Evolutionary conservation across 2,888 invertebrate genomes (phyloP).

Genomic region (Drosophila hamatofila): DNA sequence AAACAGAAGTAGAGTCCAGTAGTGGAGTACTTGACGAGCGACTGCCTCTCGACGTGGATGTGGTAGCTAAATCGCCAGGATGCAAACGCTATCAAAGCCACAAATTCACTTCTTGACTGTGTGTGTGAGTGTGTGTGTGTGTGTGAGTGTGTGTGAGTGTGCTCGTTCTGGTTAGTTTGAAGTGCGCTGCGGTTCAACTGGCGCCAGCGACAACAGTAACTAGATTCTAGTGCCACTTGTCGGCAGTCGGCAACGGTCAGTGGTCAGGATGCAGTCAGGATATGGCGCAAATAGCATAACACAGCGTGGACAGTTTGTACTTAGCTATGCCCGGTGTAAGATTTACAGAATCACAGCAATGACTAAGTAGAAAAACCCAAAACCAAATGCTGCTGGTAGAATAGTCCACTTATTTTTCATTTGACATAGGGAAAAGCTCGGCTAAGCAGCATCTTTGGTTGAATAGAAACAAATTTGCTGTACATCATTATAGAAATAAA

Average conservation of each 20-base stretch:
- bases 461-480: too few relatives aligned
- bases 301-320: constrained; percentile 17
- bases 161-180: constrained; percentile 57
- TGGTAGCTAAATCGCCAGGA: constrained; percentile 39
- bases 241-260: constrained; percentile 42
- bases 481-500: too few relatives aligned
- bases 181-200: constrained; percentile 53
- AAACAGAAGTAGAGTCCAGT: constrained; percentile 50
- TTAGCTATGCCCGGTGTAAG: not conserved
- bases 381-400: not conserved
- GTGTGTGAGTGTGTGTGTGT: constrained; percentile 20
- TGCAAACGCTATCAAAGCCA: constrained; percentile 58
- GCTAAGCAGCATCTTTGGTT: too few relatives aligned
- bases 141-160: constrained; percentile 21
- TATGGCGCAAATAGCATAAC: constrained; percentile 25
- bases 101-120: constrained; percentile 38
- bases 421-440: not conserved
- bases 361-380: not conserved
- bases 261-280: constrained; percentile 22
- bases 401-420: not conserved
- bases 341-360: constrained; percentile 29
- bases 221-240: constrained; percentile 66
- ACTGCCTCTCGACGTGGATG: constrained; percentile 66
- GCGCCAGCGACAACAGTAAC: constrained; percentile 63
- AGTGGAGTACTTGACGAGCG: constrained; percentile 60